Base-by-base conservation (phyloP, 1,140 invertebrate genomes). In the Rhyacophila brunnea region DNA sequence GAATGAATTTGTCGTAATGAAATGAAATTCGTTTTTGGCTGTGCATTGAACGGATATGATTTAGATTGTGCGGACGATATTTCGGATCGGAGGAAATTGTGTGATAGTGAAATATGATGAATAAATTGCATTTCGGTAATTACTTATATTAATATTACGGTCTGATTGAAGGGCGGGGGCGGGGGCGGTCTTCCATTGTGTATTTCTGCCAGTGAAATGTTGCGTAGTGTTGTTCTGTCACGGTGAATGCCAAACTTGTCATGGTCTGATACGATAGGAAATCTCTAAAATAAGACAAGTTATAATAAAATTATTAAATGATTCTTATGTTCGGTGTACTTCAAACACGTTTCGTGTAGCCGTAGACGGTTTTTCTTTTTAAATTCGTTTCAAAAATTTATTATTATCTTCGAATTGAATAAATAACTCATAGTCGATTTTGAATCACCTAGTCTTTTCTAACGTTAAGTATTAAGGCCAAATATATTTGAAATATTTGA, bases 401-500 rank as follows among this genome's bases (percentile, higher is more conserved):
- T 6, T 38, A 19, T 23, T 17, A 17, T 44, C 2, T 44, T 14
- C 32, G 42, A 15, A 38, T 20, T 14, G 36, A 35, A 44, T 53
- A 53, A 53, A 34, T 40, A 43, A 55, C 45, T n/a, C 14, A 57
- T 19, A 28, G 35, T 49, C 14, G 54, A 57, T 57, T 57, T 58
- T 57, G 18, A 51, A 58, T 58, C 36, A 58, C 49, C 55, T 58
- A 58, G 55, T 58, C 55, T 46, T 58, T 44, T 44, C 36, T 50
- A 58, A 56, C 18, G 43, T 50, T n/a, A 58, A 58, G 55, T 19
- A 44, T 58, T 58, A 58, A 58, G 55, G 55, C 55, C 55, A 58
- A 58, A 58, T 58, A 58, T 44, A 32, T 44, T 58, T 58, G 55
- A 51, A 44, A 58, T 58, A 51, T 58, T 58, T 58, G 55, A 50